Percentiles rank a stretch among this genome's conserved stretches.
Evolutionary conservation across 1,140 invertebrate genomes (phyloP).

Genomic region (Cylas formicarius): DNA sequence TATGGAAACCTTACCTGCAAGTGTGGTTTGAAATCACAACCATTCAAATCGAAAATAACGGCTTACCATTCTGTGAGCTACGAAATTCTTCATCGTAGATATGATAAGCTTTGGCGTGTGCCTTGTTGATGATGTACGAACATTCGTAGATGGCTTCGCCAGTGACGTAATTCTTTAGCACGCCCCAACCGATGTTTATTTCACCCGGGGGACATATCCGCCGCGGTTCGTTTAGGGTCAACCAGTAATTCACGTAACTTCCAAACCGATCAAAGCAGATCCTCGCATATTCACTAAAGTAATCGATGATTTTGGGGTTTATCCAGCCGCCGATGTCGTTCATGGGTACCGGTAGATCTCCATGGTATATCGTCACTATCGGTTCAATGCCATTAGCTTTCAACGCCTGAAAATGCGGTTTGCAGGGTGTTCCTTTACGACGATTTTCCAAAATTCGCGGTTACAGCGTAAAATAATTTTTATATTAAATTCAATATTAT

Average conservation of each 20-base stretch:
- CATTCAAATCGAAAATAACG: too few species aligned
- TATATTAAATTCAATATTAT: too few species aligned
- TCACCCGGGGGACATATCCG: slow-evolving; percentile 48
- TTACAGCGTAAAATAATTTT: too few species aligned
- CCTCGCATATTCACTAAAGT: slow-evolving; percentile 53
- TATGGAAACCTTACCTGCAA: slow-evolving; percentile 45
- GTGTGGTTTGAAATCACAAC: too few species aligned
- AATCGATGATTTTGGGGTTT: slow-evolving; percentile 30
- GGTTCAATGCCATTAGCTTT: slow-evolving; percentile 56
- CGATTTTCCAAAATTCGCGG: too few species aligned
- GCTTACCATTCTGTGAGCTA: slow-evolving; percentile 38
- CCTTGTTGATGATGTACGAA: too few species aligned
- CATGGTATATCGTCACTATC: slow-evolving; percentile 46
- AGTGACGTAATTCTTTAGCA: too few species aligned
- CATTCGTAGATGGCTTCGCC: too few species aligned
- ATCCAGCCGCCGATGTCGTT: slow-evolving; percentile 37
- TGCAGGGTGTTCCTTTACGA: too few species aligned
- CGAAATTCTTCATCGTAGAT: slow-evolving; percentile 46
- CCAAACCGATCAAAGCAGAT: slow-evolving; percentile 53
- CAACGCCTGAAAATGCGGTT: too few species aligned
- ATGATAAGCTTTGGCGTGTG: slow-evolving; percentile 41
- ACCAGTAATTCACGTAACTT: slow-evolving; percentile 56
- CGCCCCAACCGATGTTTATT: too few species aligned
- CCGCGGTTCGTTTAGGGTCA: slow-evolving; percentile 68
- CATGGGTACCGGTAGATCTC: slow-evolving; percentile 33